Percentiles rank a stretch among this genome's conserved stretches.
Evolutionary conservation across 2,113 vertebrate genomes (phyloP).

Genomic region (Oreochromis niloticus): DNA sequence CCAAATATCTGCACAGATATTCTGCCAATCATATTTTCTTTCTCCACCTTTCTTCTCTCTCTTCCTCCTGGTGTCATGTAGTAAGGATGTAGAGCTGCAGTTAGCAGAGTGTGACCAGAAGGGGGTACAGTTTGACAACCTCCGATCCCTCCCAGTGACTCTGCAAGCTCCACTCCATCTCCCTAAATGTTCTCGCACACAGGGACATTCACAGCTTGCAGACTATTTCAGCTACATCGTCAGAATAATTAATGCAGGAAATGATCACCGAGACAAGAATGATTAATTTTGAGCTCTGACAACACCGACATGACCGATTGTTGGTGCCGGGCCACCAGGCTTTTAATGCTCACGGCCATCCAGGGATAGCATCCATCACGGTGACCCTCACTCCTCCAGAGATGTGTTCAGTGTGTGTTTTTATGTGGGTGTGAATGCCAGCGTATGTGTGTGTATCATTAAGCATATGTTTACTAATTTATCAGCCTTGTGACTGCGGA

Average conservation of each 20-base stretch:
- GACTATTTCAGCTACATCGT: constrained; percentile 69
- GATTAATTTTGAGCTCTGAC: constrained; percentile 47
- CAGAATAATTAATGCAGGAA: constrained; percentile 56
- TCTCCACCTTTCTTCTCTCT: background rate
- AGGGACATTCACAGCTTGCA: constrained; percentile 12
- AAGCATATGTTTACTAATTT: background rate
- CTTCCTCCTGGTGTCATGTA: constrained; percentile 51
- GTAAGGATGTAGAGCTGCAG: constrained; percentile 50
- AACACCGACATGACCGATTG: constrained; percentile 41
- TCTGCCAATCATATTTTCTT: background rate
- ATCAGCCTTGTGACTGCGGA: background rate
- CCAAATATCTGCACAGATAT: background rate
- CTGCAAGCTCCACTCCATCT: constrained; percentile 56
- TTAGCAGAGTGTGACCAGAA: constrained; percentile 63
- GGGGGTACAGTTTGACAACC: constrained; percentile 67
- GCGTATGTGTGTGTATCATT: background rate
- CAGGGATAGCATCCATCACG: constrained; percentile 56
- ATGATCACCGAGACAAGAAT: constrained; percentile 25
- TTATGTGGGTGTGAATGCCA: background rate
- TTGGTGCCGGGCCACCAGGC: constrained; percentile 54
- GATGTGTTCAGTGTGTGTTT: constrained; percentile 26
- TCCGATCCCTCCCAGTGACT: constrained; percentile 58
- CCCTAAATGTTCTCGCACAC: constrained; percentile 37
- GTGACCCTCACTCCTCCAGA: constrained; percentile 60
- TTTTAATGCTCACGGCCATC: constrained; percentile 67